These are phyloP conservation scores for Temnothorax unifasciatus DNA, from an alignment of 2,888 invertebrate genomes.

Conservation along the genomic window DNA sequence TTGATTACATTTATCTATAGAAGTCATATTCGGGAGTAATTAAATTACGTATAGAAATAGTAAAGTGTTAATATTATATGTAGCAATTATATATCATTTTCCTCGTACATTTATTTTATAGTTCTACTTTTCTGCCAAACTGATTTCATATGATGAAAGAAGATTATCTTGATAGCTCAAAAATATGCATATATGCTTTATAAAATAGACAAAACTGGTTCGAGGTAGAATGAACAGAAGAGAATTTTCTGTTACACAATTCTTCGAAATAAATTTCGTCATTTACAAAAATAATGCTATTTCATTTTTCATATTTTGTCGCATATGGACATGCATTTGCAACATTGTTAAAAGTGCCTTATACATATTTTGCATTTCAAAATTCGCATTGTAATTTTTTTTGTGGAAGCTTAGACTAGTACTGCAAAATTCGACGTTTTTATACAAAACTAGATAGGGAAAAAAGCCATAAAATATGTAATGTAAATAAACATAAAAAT, in stretches of 20 bases:
- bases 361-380: constrained; percentile 74
- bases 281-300: constrained; percentile 11
- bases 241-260: neutral
- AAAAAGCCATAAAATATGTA: neutral
- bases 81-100: neutral
- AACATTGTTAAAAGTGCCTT: constrained; percentile 60
- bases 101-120: neutral
- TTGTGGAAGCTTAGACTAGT: constrained; percentile 55
- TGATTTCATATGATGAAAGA: neutral
- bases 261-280: neutral
- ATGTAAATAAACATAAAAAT: neutral
- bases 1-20: neutral
- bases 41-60: neutral
- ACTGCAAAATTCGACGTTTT: neutral
- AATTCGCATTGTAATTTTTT: constrained; percentile 66
- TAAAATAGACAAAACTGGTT: neutral
- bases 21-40: neutral
- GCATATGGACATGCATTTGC: neutral
- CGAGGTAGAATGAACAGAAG: neutral
- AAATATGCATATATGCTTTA: neutral
- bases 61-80: neutral
- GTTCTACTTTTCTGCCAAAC: neutral
- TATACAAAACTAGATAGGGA: neutral
- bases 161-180: neutral
- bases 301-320: neutral